Conservation (phyloP, 1,140 invertebrate genomes). For the Pseudomyrmex concolor region DNA sequence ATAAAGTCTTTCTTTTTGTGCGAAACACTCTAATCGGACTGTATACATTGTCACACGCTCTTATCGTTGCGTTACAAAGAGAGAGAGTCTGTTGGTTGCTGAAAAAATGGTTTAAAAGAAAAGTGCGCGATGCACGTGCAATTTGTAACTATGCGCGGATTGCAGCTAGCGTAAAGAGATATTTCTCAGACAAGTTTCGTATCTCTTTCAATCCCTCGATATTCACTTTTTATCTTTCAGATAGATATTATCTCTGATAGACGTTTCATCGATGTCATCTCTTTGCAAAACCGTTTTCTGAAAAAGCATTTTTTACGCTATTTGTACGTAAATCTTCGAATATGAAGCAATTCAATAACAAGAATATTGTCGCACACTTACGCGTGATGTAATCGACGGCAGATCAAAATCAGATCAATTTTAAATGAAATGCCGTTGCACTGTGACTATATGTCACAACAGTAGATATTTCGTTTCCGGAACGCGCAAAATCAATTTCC, state of each 20-base stretch:
- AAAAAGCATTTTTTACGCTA: constrained; percentile 27
- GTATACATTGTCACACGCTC: neutral
- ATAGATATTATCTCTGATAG: neutral
- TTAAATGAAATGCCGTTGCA: constrained; percentile 14
- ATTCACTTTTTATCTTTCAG: neutral
- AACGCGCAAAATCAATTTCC: constrained; percentile 63
- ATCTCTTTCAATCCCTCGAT: no score
- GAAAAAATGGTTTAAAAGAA: constrained; percentile 32
- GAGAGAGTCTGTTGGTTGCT: constrained; percentile 18
- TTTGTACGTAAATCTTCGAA: constrained; percentile 35
- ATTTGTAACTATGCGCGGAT: constrained; percentile 4
- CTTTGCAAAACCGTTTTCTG: neutral
- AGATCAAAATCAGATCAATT: constrained; percentile 50
- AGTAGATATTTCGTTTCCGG: constrained; percentile 51
- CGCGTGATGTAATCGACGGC: neutral
- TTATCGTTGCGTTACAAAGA: constrained; percentile 34
- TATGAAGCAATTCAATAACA: constrained; percentile 35
- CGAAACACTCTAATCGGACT: constrained; percentile 31
- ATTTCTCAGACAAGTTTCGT: no score
- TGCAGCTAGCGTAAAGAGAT: neutral
- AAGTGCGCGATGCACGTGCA: constrained; percentile 9
- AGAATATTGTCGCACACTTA: constrained; percentile 5
- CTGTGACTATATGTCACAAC: constrained; percentile 31
- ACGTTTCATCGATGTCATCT: neutral
- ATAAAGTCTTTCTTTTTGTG: constrained; percentile 13